Evolutionary conservation across 92 coral and sea anemone genomes (phyloP).

Genomic region (Porites divaricata): DNA sequence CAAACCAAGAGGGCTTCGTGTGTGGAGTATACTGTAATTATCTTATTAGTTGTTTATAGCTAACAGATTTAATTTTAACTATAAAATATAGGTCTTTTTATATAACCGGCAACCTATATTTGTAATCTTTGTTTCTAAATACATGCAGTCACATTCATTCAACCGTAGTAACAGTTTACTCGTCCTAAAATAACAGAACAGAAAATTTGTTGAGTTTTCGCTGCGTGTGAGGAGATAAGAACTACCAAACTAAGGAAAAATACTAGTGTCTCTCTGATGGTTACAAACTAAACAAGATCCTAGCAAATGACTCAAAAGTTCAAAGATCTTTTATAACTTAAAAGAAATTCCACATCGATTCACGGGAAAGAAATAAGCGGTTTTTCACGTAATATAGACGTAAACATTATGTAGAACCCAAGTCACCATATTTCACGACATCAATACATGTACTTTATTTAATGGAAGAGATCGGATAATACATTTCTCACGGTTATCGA

Average conservation of each 20-base stretch:
- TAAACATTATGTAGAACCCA: background rate
- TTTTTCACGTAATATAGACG: too few relatives aligned
- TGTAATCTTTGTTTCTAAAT: slow-evolving; percentile 38
- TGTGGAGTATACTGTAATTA: slow-evolving; percentile 10
- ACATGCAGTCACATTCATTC: slow-evolving; percentile 12
- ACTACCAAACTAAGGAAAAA: too few relatives aligned
- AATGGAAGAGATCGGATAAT: background rate
- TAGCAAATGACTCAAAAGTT: too few relatives aligned
- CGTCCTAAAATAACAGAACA: too few relatives aligned
- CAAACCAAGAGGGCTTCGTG: slow-evolving; percentile 22
- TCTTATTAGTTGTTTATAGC: slow-evolving; percentile 8
- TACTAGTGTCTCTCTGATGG: too few relatives aligned
- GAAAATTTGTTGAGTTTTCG: background rate
- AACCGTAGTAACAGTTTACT: background rate
- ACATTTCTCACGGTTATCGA: background rate
- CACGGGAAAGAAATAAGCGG: too few relatives aligned
- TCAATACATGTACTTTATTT: background rate
- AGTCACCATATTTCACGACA: background rate
- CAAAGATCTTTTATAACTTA: too few relatives aligned
- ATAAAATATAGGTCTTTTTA: background rate
- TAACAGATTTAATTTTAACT: slow-evolving; percentile 27
- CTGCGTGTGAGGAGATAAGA: too few relatives aligned
- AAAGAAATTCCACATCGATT: too few relatives aligned
- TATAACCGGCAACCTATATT: slow-evolving; percentile 5
- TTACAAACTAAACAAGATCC: too few relatives aligned